phyloP scores from a whole-genome alignment of 2,797 vertebrate genomes.

The Phrynocephalus forsythii region DNA sequence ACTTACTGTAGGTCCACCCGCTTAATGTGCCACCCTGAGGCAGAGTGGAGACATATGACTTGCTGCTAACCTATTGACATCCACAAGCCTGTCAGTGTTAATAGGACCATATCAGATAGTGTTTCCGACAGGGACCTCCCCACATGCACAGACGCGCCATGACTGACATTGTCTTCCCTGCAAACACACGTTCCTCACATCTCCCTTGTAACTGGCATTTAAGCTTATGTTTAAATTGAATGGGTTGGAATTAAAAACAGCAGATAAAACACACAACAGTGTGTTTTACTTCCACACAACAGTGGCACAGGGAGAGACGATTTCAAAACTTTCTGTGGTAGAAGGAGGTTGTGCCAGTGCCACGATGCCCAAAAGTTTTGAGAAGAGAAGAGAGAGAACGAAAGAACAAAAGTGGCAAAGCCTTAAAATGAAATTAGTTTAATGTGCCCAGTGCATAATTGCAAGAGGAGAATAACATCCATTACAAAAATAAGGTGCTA shows the following conservation, averaged over 20 bases:
- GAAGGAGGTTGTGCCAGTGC: too few relatives aligned
- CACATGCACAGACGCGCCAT: not conserved
- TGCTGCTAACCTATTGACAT: conserved; percentile 52
- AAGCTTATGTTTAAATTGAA: conserved; percentile 19
- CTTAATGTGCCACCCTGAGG: conserved; percentile 17
- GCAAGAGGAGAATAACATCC: not conserved
- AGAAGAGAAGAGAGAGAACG: too few relatives aligned
- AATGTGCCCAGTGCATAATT: not conserved
- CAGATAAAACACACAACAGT: not conserved
- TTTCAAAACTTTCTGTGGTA: not conserved
- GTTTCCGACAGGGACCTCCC: conserved; percentile 40
- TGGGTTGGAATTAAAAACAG: conserved; percentile 8
- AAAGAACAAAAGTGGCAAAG: not conserved
- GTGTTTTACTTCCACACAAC: not conserved
- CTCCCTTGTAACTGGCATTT: not conserved
- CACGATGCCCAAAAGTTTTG: not conserved
- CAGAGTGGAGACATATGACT: conserved; percentile 41
- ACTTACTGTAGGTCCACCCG: not conserved
- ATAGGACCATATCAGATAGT: conserved; percentile 23
- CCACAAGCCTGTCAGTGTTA: conserved; percentile 47
- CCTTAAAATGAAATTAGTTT: not conserved
- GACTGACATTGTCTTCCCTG: not conserved
- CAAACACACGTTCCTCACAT: not conserved
- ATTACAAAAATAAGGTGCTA: not conserved
- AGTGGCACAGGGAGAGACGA: not conserved